Conservation (phyloP, 2,888 invertebrate species). For the Scaeva pyrastri region DNA sequence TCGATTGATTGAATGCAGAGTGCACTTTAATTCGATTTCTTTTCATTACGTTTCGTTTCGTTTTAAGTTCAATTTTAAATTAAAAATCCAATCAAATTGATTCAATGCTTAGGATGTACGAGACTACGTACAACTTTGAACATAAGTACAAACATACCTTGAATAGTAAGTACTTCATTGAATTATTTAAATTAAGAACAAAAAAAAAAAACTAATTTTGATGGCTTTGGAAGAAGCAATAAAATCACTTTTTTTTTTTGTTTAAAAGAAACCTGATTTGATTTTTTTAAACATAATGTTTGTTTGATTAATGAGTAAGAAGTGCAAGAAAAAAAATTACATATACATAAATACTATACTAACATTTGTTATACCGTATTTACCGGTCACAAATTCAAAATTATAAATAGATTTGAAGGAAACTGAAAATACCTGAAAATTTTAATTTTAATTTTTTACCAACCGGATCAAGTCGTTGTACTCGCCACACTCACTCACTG, state of each 20-base stretch:
- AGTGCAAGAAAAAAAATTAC: neutral
- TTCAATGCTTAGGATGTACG: constrained; percentile 8
- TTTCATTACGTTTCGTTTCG: neutral
- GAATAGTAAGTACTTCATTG: constrained; percentile 9
- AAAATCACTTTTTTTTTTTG: neutral
- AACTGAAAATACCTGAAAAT: neutral
- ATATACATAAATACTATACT: too few relatives aligned
- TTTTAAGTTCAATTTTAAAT: neutral
- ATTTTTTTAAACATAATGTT: neutral
- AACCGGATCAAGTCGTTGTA: constrained; percentile 13
- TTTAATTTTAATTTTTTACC: neutral
- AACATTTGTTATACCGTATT: neutral
- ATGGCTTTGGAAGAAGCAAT: neutral
- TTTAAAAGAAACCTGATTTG: constrained; percentile 2
- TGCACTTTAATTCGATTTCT: neutral
- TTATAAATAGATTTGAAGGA: constrained; percentile 18
- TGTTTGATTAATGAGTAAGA: neutral
- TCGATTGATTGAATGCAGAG: neutral
- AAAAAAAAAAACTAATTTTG: neutral
- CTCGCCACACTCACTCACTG: neutral
- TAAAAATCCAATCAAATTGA: neutral
- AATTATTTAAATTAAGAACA: too few relatives aligned
- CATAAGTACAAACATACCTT: neutral
- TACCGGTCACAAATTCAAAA: neutral
- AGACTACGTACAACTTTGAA: too few relatives aligned